These are phyloP conservation scores for Sminthurinus aureus DNA, from an alignment of 2,888 invertebrate species.

Conservation along the genomic window DNA sequence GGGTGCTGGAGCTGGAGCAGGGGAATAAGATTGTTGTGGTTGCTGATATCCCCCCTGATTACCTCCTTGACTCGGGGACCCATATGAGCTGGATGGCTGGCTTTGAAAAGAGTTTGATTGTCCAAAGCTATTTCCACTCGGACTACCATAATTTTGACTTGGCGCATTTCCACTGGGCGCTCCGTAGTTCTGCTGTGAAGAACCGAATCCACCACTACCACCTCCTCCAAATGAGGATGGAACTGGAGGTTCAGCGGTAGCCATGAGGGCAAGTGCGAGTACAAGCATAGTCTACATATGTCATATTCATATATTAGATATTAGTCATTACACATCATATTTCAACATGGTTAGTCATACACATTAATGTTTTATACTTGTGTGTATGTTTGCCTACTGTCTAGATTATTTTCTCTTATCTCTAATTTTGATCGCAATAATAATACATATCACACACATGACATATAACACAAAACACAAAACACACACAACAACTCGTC, in stretches of 20 bases:
- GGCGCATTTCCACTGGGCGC: slow-evolving; percentile 28
- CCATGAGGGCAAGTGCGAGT: slow-evolving; percentile 47
- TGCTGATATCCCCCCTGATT: slow-evolving; percentile 28
- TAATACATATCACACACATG: no score
- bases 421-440: background rate
- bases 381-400: background rate
- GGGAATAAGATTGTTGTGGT: slow-evolving; percentile 24
- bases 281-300: slow-evolving; percentile 46
- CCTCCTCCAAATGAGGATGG: slow-evolving; percentile 41
- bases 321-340: background rate
- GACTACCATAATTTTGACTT: slow-evolving; percentile 40
- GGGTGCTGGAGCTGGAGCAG: background rate
- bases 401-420: background rate
- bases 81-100: background rate
- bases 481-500: no score
- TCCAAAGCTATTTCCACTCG: background rate
- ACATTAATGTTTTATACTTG: background rate
- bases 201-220: slow-evolving; percentile 35
- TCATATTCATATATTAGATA: background rate
- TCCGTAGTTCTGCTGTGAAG: slow-evolving; percentile 14
- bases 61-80: background rate
- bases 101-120: slow-evolving; percentile 13
- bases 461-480: no score
- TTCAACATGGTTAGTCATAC: background rate
- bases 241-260: slow-evolving; percentile 55